phyloP scores from a whole-genome alignment of 2,888 invertebrate species.

The Malthinus seriepunctatus region DNA sequence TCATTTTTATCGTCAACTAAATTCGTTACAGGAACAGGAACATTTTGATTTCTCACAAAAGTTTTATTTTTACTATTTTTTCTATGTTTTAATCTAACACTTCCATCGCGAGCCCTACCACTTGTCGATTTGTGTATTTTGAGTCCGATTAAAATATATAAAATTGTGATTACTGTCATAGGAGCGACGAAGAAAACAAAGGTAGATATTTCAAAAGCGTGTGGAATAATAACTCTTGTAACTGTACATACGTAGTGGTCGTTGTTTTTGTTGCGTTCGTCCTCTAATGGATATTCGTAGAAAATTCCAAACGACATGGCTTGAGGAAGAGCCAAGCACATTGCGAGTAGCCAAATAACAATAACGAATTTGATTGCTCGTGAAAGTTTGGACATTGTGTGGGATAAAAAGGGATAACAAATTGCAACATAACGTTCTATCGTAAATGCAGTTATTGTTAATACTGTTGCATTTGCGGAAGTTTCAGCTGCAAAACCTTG shows the following conservation, averaged over 20 bases:
- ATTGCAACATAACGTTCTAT: conserved; percentile 88
- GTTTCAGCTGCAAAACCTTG: conserved; percentile 76
- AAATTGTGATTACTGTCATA: conserved; percentile 61
- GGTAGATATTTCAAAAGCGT: conserved; percentile 60
- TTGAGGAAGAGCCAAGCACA: conserved; percentile 76
- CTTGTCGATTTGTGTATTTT: conserved; percentile 51
- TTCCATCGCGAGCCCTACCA: conserved; percentile 45
- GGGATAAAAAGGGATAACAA: conserved; percentile 81
- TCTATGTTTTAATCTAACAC: conserved; percentile 49
- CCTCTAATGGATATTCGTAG: conserved; percentile 36
- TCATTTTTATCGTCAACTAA: conserved; percentile 34
- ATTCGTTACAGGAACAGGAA: conserved; percentile 32
- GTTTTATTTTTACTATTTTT: conserved; percentile 43
- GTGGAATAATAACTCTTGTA: conserved; percentile 50
- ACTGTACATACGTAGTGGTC: conserved; percentile 50
- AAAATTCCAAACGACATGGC: conserved; percentile 80
- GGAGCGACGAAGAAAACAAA: conserved; percentile 64
- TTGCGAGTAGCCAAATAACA: conserved; percentile 77
- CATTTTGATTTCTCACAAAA: conserved; percentile 33
- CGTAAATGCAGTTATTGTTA: conserved; percentile 87
- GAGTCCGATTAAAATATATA: conserved; percentile 58
- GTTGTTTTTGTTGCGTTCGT: conserved; percentile 42
- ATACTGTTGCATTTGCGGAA: conserved; percentile 82
- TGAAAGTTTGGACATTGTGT: conserved; percentile 81
- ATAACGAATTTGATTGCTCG: conserved; percentile 76